Base-by-base conservation (phyloP, 2,113 vertebrate genomes). In the Oenanthe melanoleuca region DNA sequence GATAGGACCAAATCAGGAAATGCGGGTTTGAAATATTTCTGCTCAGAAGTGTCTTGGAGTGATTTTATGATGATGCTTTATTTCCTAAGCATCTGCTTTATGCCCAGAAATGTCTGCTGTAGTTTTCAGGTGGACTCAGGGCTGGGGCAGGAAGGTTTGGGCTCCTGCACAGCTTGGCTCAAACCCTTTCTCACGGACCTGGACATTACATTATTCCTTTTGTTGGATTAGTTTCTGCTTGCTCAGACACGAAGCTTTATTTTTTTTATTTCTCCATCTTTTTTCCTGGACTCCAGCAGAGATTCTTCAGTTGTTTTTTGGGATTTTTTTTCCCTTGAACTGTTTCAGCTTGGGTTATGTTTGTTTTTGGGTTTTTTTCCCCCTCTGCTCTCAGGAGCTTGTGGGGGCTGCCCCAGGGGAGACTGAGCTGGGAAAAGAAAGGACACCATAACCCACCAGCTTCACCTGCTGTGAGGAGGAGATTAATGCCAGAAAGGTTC, bases 331-430 rank as follows among this genome's bases (percentile, higher is more conserved):
- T 24, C 2, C 13, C 16, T 17, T 53, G 33, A 53, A 53, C 6
- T 37, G 7, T 22, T 63, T 53, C 0, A 1, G 31, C 13, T 37
- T 72, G 26, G 17, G 5, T 25, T 25, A 53, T 60, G 29, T 3
- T 3, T 21, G 38, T 40, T 40, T 40, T 40, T 11, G 15, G 21
- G 14, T n/a, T 31, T 82, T 45, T 14, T 18, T 53, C 2, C 38
- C 38, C 21, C 28, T 63, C 26, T 4, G 4, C 3, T 8, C 28
- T 14, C 4, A 1, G 18, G 28, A 26, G 28, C 11, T 8, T 31
- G 21, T 0, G 0, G 37, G 31, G 11, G 37, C 29, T 42, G 18
- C 31, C 37, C 16, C 0, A 0, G 14, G 31, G 42, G 40, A 37
- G 33, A 25, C 3, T 5, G 22, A 66, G 22, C 19, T 67, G 72